Evolutionary conservation across 2,113 vertebrate genomes (phyloP).

Genomic region (Ptychochromis oligacanthus): DNA sequence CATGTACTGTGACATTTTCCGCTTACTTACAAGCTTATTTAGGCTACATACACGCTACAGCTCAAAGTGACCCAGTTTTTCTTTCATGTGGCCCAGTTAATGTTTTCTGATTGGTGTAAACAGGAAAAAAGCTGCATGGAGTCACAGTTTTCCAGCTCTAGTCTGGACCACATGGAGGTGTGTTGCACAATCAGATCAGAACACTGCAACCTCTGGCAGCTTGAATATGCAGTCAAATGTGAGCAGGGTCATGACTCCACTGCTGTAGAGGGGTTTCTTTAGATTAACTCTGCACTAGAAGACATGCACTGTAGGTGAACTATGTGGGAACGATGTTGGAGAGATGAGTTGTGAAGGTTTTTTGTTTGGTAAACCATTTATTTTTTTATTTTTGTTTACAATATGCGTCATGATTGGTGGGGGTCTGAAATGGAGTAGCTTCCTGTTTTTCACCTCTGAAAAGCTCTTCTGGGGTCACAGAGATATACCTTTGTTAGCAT

Average conservation of each 20-base stretch:
- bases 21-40: slow-evolving; percentile 10
- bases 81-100: slow-evolving; percentile 35
- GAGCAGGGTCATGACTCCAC: not conserved
- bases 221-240: not conserved
- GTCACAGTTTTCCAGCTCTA: slow-evolving; percentile 5
- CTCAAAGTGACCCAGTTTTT: slow-evolving; percentile 29
- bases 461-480: not conserved
- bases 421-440: not conserved
- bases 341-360: accelerated
- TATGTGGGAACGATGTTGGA: not conserved
- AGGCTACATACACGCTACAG: not conserved
- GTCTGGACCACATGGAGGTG: not conserved
- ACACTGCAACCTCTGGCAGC: not conserved
- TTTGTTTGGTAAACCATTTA: not conserved
- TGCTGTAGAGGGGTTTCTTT: not conserved
- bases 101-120: slow-evolving; percentile 38
- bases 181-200: not conserved
- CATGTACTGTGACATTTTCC: not conserved
- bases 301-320: not conserved
- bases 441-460: not conserved
- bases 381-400: not conserved
- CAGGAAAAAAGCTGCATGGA: slow-evolving; percentile 10
- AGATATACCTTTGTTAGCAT: not conserved
- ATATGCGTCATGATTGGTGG: not conserved
- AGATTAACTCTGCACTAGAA: not conserved